phyloP scores from a whole-genome alignment of 2,888 invertebrate species.

The Phyto melanocephala region DNA sequence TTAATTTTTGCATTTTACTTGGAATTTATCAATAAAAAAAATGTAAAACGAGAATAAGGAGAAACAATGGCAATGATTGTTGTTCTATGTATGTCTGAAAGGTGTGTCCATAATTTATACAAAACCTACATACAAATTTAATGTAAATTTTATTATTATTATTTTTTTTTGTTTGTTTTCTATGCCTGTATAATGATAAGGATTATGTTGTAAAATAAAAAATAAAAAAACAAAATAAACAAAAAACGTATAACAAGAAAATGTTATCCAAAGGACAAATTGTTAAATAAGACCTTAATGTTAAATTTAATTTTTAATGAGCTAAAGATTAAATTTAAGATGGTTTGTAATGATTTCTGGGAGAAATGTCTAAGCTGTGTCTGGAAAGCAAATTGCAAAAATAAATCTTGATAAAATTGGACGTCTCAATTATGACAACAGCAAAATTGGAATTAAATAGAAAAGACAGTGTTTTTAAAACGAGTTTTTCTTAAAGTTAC shows the following conservation, averaged over 20 bases:
- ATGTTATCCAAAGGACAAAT: background rate
- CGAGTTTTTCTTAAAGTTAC: too few species aligned
- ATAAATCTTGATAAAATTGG: background rate
- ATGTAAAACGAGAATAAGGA: background rate
- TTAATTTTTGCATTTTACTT: conserved; percentile 11
- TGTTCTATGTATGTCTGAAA: background rate
- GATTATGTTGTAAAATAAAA: background rate
- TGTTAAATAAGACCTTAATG: background rate
- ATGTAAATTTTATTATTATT: background rate
- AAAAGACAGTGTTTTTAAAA: too few species aligned
- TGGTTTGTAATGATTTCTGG: background rate
- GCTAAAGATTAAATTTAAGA: background rate
- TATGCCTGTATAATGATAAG: conserved; percentile 21
- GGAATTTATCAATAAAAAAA: conserved; percentile 1
- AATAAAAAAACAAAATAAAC: background rate
- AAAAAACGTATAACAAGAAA: background rate
- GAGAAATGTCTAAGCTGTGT: background rate
- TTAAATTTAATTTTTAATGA: background rate
- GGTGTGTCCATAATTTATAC: conserved; percentile 15
- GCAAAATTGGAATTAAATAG: too few species aligned
- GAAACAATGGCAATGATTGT: background rate
- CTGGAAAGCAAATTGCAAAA: too few species aligned
- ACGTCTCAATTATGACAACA: background rate
- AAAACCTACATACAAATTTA: background rate
- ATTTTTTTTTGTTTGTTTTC: background rate